Base-by-base conservation (phyloP, 2,797 vertebrate species). In the Capromys pilorides region DNA sequence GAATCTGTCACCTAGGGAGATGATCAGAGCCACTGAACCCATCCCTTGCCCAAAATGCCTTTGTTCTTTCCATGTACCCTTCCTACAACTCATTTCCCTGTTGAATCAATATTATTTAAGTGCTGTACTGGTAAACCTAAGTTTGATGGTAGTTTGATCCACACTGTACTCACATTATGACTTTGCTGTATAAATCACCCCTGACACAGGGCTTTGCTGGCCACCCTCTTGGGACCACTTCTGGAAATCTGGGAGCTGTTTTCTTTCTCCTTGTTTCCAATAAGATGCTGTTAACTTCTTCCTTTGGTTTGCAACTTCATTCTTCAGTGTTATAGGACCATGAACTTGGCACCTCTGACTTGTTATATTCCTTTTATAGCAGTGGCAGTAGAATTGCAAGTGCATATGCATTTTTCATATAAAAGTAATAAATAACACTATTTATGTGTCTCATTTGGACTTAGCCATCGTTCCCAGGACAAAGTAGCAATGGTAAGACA, bases 311-410 rank as follows among this genome's bases (percentile, higher is more conserved):
- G 21, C 36, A 41, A 73, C 5, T 75, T 45, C 71, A 75, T 26
- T 75, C 39, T 24, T 14, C 2, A 0, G 26, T 75, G 41, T 75
- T 28, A 13, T 75, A 9, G 24, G 39, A 49, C 41, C 73, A 77
- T 6, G 12, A 45, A 45, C 24, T 45, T 28, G 14, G 73, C 12
- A 77, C 24, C 49, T 49, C 73, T 77, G 41, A 77, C 73, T 28
- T 77, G 13, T 28, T 49, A 77, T 26, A 77, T 16, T 49, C 21
- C n/a, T 36, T 36, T 1, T 77, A 31, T 28, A 49, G 14, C 73
- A 75, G 45, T 19, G 91, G 18, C 6, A 77, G 31, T 36, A 85
- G 24, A 91, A 87, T 93, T 94, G 2, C 31, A 91, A 95, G 88
- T 9, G 33, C 77, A 66, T 22, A 45, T 80, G 2, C 4, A 66